phyloP scores from a whole-genome alignment of 2,888 invertebrate genomes.

The Tholera decimalis region DNA sequence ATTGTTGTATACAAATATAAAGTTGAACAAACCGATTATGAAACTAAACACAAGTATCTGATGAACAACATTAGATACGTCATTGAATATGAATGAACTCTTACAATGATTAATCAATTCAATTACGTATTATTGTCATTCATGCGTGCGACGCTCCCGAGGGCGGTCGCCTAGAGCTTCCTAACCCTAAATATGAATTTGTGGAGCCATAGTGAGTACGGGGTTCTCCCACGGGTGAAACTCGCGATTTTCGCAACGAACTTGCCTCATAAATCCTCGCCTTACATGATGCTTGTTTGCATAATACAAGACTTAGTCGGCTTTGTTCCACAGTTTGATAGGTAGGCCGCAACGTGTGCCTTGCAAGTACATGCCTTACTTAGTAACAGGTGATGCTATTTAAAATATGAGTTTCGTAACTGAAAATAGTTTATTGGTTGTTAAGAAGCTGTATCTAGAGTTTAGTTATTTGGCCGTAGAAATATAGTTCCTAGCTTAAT shows the following conservation, averaged over 20 bases:
- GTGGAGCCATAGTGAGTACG: constrained; percentile 82
- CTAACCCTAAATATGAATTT: constrained; percentile 88
- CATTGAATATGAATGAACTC: constrained; percentile 66
- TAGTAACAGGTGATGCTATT: constrained; percentile 58
- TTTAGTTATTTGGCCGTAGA: no score
- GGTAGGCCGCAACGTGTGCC: constrained; percentile 76
- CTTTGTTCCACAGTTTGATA: constrained; percentile 89
- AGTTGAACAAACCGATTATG: constrained; percentile 8
- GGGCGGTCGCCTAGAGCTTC: constrained; percentile 59
- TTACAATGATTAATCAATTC: constrained; percentile 65
- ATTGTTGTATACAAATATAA: constrained; percentile 4
- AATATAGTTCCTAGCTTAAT: no score
- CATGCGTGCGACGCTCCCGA: constrained; percentile 63
- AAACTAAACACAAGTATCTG: constrained; percentile 14
- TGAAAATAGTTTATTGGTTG: constrained; percentile 7
- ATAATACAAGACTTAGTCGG: constrained; percentile 90
- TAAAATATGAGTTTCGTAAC: constrained; percentile 49
- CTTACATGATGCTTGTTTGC: constrained; percentile 91
- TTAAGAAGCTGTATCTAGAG: neutral
- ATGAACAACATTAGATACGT: constrained; percentile 10
- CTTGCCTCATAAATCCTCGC: constrained; percentile 90
- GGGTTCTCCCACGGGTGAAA: constrained; percentile 78
- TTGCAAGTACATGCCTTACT: constrained; percentile 66
- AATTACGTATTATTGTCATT: constrained; percentile 70
- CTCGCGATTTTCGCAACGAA: constrained; percentile 86